Evolutionary conservation across 1,140 invertebrate species (phyloP).

Genomic region (Cherax quadricarinatus): DNA sequence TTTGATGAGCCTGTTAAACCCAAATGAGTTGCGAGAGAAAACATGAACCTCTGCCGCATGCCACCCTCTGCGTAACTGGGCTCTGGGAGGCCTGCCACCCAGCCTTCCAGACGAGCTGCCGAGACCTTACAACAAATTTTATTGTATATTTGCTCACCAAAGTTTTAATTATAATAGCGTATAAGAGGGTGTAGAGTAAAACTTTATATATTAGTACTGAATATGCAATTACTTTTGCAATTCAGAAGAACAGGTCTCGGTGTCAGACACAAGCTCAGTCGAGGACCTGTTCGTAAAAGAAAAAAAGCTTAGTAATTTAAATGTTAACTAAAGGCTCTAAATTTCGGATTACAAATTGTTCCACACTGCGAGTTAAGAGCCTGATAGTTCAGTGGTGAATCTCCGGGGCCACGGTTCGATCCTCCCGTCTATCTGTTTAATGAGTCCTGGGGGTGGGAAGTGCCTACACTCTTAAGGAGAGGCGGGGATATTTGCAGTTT

Average conservation of each 20-base stretch:
- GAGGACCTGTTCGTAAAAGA: too few species aligned
- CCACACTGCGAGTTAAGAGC: background rate
- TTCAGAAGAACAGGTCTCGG: background rate
- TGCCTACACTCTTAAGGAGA: too few species aligned
- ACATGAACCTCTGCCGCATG: background rate
- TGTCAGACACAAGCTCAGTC: too few species aligned
- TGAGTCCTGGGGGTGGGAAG: too few species aligned
- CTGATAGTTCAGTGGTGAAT: too few species aligned
- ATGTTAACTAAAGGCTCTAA: background rate
- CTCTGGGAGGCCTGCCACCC: background rate
- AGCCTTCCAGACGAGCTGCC: background rate
- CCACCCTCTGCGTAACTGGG: background rate
- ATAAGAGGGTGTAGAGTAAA: too few species aligned
- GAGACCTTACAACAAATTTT: background rate
- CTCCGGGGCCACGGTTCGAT: too few species aligned
- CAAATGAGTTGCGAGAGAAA: slow-evolving; percentile 5
- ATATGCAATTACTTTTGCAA: background rate
- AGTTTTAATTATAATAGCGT: background rate
- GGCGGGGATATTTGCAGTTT: too few species aligned
- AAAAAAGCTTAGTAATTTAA: background rate
- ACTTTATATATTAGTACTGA: too few species aligned
- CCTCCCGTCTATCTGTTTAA: too few species aligned
- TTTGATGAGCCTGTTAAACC: slow-evolving; percentile 11
- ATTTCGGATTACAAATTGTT: background rate
- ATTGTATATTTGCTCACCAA: background rate